A percentile compares a stretch with the other conserved stretches of the same genome.
These are phyloP conservation scores for Agrotis segetum DNA, from an alignment of 2,888 invertebrate genomes.

Conservation along the genomic window DNA sequence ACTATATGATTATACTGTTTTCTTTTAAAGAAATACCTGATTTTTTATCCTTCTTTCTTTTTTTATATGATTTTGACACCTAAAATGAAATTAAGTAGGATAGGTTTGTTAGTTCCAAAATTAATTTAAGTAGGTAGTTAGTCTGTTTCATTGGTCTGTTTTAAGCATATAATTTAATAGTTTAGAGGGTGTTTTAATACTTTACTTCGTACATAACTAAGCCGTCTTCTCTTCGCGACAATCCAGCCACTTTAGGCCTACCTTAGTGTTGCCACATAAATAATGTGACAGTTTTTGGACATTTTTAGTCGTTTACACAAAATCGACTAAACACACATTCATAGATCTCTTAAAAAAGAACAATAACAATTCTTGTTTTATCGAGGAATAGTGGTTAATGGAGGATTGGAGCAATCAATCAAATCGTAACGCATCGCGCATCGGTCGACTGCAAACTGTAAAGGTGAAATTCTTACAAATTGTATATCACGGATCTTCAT, in stretches of 20 bases:
- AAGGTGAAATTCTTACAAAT: not conserved
- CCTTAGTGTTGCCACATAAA: constrained; percentile 24
- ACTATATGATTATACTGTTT: not conserved
- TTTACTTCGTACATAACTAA: constrained; percentile 43
- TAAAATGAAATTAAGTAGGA: constrained; percentile 13
- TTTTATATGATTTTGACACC: not conserved
- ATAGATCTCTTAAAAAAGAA: constrained; percentile 49
- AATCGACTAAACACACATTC: constrained; percentile 52
- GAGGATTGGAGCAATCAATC: not conserved
- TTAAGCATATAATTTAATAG: constrained; percentile 23
- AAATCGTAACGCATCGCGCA: not conserved
- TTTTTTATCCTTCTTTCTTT: constrained; percentile 1
- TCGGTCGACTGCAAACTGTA: not conserved
- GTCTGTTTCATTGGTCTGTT: constrained; percentile 14
- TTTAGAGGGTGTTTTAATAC: constrained; percentile 49
- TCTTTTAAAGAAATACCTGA: constrained; percentile 8
- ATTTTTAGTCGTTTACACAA: constrained; percentile 47
- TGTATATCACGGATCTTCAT: not conserved
- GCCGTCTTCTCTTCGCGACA: constrained; percentile 3
- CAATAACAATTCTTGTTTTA: constrained; percentile 38
- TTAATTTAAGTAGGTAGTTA: not conserved
- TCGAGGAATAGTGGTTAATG: constrained; percentile 10
- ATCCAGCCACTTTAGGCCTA: constrained; percentile 14
- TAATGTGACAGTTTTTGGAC: constrained; percentile 19
- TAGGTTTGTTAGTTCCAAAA: constrained; percentile 1